These are phyloP conservation scores for Ciconia nigra DNA, from an alignment of 2,797 vertebrate species.

Conservation along the genomic window DNA sequence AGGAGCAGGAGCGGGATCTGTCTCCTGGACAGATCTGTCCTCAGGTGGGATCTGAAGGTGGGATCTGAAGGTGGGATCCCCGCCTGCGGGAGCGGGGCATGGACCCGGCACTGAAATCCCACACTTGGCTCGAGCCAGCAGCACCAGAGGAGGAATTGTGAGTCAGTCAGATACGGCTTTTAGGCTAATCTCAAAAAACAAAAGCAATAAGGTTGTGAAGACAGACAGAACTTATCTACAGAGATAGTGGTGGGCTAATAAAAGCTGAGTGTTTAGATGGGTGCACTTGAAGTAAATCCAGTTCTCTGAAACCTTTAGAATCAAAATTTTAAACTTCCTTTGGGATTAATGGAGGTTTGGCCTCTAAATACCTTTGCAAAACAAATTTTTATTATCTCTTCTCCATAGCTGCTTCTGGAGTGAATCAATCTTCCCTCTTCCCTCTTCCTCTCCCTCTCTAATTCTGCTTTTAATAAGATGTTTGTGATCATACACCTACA, in stretches of 20 bases:
- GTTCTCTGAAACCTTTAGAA: not conserved
- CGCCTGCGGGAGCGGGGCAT: accelerated
- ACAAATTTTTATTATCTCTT: not conserved
- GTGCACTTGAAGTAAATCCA: not conserved
- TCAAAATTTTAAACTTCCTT: not conserved
- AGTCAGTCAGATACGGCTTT: accelerated
- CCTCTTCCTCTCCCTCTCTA: not conserved
- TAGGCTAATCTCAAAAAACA: not conserved
- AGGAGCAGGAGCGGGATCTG: not conserved
- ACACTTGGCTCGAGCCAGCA: accelerated
- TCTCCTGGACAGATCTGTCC: too few species aligned
- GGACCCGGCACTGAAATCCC: not conserved
- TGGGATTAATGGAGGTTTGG: not conserved
- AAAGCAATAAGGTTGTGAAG: not conserved
- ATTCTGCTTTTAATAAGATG: not conserved
- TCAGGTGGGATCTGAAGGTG: not conserved
- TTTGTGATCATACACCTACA: not conserved
- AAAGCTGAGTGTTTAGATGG: not conserved
- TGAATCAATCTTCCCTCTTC: not conserved
- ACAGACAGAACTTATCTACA: not conserved
- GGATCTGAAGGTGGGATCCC: not conserved
- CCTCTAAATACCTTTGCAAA: not conserved
- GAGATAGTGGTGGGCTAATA: not conserved
- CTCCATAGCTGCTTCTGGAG: not conserved
- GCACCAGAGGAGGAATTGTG: not conserved